A percentile compares a stretch with the other conserved stretches of the same genome.
These are phyloP conservation scores for Adoxophyes honmai DNA, from an alignment of 1,140 invertebrate species.

Conservation along the genomic window DNA sequence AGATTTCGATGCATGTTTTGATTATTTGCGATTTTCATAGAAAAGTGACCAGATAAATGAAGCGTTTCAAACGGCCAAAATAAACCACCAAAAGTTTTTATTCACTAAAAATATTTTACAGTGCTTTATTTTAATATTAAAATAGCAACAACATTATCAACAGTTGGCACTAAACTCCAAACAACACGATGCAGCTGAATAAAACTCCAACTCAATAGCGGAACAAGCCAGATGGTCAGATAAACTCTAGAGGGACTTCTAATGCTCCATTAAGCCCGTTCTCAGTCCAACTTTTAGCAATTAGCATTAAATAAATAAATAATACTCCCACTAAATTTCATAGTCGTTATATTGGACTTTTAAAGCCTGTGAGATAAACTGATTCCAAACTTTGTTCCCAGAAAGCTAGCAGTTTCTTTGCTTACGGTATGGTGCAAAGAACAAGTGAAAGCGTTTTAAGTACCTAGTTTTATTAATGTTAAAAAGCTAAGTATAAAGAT, in stretches of 20 bases:
- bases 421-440: not conserved
- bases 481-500: too few species aligned
- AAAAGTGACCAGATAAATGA: too few species aligned
- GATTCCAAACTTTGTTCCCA: constrained; percentile 12
- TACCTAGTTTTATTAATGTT: not conserved
- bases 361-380: constrained; percentile 13
- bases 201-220: not conserved
- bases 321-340: not conserved
- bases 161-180: not conserved
- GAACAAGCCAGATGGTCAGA: not conserved
- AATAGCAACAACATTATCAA: too few species aligned
- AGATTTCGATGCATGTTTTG: too few species aligned
- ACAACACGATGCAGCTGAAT: not conserved
- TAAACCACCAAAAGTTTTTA: too few species aligned
- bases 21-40: too few species aligned
- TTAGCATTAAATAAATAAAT: constrained; percentile 11
- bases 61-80: too few species aligned
- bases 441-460: not conserved
- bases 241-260: not conserved
- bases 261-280: not conserved
- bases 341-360: constrained; percentile 7
- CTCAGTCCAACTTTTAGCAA: not conserved
- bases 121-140: too few species aligned
- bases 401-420: constrained; percentile 7
- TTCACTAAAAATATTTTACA: too few species aligned